A percentile compares a stretch with the other conserved stretches of the same genome.
These are phyloP conservation scores for Penaeus monodon DNA, from an alignment of 2,888 invertebrate genomes.

Conservation along the genomic window DNA sequence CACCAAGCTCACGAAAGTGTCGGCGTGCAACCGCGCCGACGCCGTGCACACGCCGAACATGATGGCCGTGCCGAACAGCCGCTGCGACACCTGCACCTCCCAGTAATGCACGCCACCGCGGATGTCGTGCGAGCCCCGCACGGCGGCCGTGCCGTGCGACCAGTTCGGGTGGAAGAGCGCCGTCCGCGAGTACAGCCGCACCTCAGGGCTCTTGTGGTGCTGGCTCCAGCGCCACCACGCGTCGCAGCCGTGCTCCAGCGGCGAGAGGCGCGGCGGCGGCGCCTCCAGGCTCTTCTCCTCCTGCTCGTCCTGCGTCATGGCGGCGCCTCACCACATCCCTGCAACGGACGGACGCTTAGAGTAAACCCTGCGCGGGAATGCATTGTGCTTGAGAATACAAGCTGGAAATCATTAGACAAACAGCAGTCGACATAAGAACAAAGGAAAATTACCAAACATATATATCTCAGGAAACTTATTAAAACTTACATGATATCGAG, in stretches of 20 bases:
- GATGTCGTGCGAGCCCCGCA: slow-evolving; percentile 77
- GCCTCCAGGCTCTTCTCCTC: background rate
- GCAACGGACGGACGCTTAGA: background rate
- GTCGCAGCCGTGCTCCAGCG: slow-evolving; percentile 74
- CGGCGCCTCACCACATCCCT: slow-evolving; percentile 5
- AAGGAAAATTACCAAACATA: no score
- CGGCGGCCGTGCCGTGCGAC: slow-evolving; percentile 82
- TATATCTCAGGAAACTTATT: no score
- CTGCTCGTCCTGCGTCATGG: slow-evolving; percentile 34
- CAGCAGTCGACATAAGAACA: no score
- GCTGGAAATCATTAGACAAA: no score
- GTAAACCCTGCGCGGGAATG: no score
- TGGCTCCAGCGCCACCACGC: slow-evolving; percentile 81
- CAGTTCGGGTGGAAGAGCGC: slow-evolving; percentile 82
- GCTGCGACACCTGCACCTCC: slow-evolving; percentile 76
- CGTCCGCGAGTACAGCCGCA: slow-evolving; percentile 75
- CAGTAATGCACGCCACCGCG: slow-evolving; percentile 78
- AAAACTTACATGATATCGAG: no score
- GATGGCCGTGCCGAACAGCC: slow-evolving; percentile 72
- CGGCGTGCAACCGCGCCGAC: slow-evolving; percentile 76
- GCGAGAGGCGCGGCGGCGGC: no score
- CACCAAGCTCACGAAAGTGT: slow-evolving; percentile 79
- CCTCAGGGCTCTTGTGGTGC: slow-evolving; percentile 73
- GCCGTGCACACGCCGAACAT: slow-evolving; percentile 81
- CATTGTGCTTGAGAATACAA: background rate